These are phyloP conservation scores for Gymnoscopelus braueri DNA, from an alignment of 2,797 vertebrate species.

Conservation along the genomic window DNA sequence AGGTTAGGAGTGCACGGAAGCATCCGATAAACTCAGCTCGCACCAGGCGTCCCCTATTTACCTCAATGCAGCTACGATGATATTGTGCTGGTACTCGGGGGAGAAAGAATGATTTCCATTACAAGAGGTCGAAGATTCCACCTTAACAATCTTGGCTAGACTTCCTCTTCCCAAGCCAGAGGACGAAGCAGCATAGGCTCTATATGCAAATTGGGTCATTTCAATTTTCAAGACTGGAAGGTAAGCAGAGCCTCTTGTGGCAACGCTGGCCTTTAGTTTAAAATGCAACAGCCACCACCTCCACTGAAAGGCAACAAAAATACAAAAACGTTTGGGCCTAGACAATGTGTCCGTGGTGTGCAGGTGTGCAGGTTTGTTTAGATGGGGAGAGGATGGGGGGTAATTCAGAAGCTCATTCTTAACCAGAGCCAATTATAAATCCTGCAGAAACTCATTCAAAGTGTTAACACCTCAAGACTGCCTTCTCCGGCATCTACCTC, in stretches of 20 bases:
- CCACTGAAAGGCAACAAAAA: conserved; percentile 19
- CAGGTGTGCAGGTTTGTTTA: not conserved
- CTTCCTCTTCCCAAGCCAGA: conserved; percentile 39
- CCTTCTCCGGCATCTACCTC: conserved; percentile 26
- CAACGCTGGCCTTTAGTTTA: conserved; percentile 55
- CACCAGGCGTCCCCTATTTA: conserved; percentile 44
- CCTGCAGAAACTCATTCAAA: conserved; percentile 44
- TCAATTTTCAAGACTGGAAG: conserved; percentile 53
- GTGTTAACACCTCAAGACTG: conserved; percentile 36
- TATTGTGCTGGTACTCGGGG: conserved; percentile 44
- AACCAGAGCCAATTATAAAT: not conserved
- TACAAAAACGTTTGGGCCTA: conserved; percentile 22
- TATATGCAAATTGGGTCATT: conserved; percentile 70
- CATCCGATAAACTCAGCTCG: conserved; percentile 36
- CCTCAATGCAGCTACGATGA: conserved; percentile 27
- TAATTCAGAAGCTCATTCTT: conserved; percentile 6
- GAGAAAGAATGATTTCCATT: conserved; percentile 56
- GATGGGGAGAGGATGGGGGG: not conserved
- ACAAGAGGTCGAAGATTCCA: conserved; percentile 52
- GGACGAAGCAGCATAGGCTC: conserved; percentile 48
- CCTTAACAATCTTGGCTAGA: conserved; percentile 57
- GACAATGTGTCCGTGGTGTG: not conserved
- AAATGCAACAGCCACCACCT: conserved; percentile 43
- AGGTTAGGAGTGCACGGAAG: conserved; percentile 9
- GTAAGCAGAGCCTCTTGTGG: conserved; percentile 54